Evolutionary conservation across 1,140 invertebrate genomes (phyloP), one percentile per base, ranked within the genome.

Genomic region (Drosophila aff.): DNA sequence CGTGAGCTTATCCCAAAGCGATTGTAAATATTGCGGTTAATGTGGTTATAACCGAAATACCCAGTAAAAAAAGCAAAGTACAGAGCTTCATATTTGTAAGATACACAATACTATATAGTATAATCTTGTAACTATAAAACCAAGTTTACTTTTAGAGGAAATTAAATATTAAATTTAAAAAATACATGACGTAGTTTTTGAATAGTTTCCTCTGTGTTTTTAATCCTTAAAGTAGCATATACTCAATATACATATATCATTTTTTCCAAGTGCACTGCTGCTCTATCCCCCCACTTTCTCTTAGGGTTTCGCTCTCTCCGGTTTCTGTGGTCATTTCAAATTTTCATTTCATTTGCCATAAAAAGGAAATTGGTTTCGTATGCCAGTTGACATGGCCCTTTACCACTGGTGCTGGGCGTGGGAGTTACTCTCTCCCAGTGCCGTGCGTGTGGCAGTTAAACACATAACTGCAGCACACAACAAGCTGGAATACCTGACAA

Each of bases 291-390:
- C 49, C 50, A 33, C 49, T 44, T 23, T 47, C 31, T 52, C 49
- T 7, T 26, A 47, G 47, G n/a, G 41, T 55, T 40, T 53, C 23
- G 2, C 31, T 41, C 46, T 44, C 67, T 52, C 40, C 47, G 43
- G 80, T 85, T 85, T 85, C 31, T 89, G 85, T 89, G 84, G 84
- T 89, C 84, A 89, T 89, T 89, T 89, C 85, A 89, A 89, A 90
- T 89, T 89, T 89, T 89, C 84, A 89, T 89, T 89, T 89, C 84
- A 90, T 90, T 89, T 89, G 85, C 85, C 84, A 90, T 89, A 89
- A 89, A 89, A 89, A 89, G 84, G 84, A 89, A 89, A 89, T 89
- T 89, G 84, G 84, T 90, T 89, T 89, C 71, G 85, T 90, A 81
- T 87, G 84, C 81, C 78, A 79, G 82, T 86, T 85, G 78, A 65